A percentile compares a stretch with the other conserved stretches of the same genome.
Conservation (phyloP, 35 echinoderm and acorn worm species). For the Ophioderma brevispina region DNA sequence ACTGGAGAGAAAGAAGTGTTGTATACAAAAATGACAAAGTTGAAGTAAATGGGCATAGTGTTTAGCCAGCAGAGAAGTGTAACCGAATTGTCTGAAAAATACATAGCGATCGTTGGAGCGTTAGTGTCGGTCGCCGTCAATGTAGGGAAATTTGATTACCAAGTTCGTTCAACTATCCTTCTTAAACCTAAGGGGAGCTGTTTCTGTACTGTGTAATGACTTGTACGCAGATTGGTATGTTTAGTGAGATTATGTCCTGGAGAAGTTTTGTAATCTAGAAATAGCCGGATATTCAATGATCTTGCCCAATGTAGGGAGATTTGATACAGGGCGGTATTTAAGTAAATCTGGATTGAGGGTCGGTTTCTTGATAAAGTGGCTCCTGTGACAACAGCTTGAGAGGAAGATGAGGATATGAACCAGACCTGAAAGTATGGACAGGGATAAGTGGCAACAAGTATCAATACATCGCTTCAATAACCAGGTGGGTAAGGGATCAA, state of each 20-base stretch:
- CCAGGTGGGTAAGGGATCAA: neutral
- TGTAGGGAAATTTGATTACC: too few species aligned
- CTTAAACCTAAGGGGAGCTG: conserved; percentile 13
- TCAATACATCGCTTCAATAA: conserved; percentile 8
- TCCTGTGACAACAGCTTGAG: conserved; percentile 21
- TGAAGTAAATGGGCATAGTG: too few species aligned
- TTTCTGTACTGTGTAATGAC: conserved; percentile 16
- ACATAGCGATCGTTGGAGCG: too few species aligned
- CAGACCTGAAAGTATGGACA: neutral
- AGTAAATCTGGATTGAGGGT: conserved; percentile 32
- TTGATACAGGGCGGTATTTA: conserved; percentile 35
- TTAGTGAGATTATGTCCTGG: conserved; percentile 9
- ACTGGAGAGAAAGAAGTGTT: too few species aligned
- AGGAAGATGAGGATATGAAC: neutral
- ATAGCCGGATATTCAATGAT: conserved; percentile 34
- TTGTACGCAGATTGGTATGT: neutral
- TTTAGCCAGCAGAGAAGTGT: too few species aligned
- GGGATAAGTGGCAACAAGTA: neutral
- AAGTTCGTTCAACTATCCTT: conserved; percentile 29
- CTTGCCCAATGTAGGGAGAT: conserved; percentile 33
- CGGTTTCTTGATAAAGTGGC: conserved; percentile 11
- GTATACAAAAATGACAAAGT: too few species aligned
- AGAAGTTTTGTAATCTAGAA: conserved; percentile 22
- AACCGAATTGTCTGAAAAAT: too few species aligned
- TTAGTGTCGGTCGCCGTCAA: too few species aligned